Evolutionary conservation across 2,113 vertebrate genomes (phyloP).

Genomic region (Rana temporaria): DNA sequence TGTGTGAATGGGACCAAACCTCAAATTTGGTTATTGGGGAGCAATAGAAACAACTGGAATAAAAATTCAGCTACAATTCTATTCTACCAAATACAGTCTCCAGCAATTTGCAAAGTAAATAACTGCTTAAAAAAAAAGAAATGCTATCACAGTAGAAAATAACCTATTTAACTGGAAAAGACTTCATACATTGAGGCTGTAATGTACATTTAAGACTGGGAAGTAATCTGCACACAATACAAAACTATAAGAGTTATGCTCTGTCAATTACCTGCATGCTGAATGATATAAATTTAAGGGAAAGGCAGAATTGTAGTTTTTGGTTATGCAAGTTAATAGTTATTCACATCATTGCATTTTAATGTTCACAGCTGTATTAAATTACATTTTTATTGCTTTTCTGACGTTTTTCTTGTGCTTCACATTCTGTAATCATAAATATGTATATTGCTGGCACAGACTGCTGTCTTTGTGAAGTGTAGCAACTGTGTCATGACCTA

Average conservation of each 20-base stretch:
- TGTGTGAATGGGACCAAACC: too few species aligned
- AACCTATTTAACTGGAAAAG: background rate
- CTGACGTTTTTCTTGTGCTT: slow-evolving; percentile 17
- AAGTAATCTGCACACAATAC: background rate
- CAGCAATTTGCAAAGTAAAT: too few species aligned
- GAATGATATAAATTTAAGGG: background rate
- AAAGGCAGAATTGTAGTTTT: background rate
- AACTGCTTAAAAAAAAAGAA: too few species aligned
- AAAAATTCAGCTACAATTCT: too few species aligned
- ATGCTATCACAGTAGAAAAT: background rate
- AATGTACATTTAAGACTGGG: background rate
- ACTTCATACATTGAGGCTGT: background rate
- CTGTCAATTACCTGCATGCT: background rate
- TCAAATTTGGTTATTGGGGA: too few species aligned
- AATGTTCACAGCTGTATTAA: slow-evolving; percentile 32
- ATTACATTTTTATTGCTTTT: slow-evolving; percentile 18
- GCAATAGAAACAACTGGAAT: too few species aligned
- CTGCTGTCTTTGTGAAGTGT: slow-evolving; percentile 16
- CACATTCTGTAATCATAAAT: slow-evolving; percentile 12
- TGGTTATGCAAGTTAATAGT: slow-evolving; percentile 5
- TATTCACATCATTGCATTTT: slow-evolving; percentile 3
- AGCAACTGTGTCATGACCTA: slow-evolving; percentile 28
- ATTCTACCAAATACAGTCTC: too few species aligned
- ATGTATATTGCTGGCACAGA: slow-evolving; percentile 25
- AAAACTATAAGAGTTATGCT: background rate